Conservation (phyloP, 64 coral and sea anemone genomes). For the Dendrophyllia cribrosa region DNA sequence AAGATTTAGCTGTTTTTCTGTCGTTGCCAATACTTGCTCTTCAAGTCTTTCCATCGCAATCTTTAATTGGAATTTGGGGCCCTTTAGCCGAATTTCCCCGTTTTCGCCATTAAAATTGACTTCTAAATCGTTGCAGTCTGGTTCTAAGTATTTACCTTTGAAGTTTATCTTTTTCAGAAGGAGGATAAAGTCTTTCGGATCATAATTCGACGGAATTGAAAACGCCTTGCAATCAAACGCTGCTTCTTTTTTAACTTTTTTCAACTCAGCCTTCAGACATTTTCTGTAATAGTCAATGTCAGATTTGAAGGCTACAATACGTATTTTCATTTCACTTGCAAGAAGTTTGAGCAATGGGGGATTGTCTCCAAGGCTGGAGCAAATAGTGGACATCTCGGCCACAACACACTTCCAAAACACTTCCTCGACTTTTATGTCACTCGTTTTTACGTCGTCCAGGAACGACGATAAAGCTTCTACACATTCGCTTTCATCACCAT, state of each 20-base stretch:
- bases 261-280: background rate
- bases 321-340: background rate
- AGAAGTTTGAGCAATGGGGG: background rate
- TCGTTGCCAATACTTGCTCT: too few species aligned
- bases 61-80: background rate
- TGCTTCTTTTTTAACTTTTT: background rate
- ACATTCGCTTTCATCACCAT: too few species aligned
- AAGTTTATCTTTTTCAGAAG: conserved; percentile 1
- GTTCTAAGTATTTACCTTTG: background rate
- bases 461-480: background rate
- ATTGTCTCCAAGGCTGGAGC: too few species aligned
- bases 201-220: too few species aligned
- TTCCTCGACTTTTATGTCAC: background rate
- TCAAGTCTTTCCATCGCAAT: background rate
- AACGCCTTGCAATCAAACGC: background rate
- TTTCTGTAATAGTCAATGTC: background rate
- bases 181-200: background rate
- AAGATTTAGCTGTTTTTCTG: background rate
- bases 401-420: background rate
- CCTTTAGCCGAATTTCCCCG: background rate
- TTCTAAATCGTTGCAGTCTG: background rate
- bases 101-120: background rate
- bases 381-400: background rate
- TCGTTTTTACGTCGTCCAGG: background rate
- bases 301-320: background rate